These are phyloP conservation scores for Ips typographus DNA, from an alignment of 1,140 invertebrate genomes.

Conservation along the genomic window DNA sequence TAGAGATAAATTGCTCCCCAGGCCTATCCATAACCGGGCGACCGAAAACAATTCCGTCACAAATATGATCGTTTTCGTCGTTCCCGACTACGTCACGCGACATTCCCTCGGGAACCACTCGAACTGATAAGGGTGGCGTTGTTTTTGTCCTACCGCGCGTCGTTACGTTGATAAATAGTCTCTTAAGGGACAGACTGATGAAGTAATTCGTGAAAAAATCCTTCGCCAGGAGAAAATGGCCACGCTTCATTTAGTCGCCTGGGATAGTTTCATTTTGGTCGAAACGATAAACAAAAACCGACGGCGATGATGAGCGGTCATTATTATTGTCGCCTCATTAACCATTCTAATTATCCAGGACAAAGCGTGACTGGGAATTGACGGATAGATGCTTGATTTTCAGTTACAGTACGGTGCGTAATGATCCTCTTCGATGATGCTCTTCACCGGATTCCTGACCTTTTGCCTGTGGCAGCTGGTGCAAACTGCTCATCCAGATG, in stretches of 20 bases:
- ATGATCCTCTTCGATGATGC: neutral
- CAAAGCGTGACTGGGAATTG: neutral
- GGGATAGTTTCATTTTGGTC: too few relatives aligned
- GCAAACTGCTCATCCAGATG: conserved; percentile 2
- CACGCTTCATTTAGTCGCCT: too few relatives aligned
- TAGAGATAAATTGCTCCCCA: too few relatives aligned
- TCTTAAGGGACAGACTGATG: conserved; percentile 5
- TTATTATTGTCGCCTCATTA: conserved; percentile 7
- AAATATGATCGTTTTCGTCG: conserved; percentile 15
- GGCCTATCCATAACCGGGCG: neutral
- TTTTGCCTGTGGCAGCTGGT: neutral
- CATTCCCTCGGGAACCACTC: neutral
- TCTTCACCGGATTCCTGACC: neutral
- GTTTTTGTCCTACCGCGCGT: conserved; percentile 10
- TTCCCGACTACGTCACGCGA: neutral
- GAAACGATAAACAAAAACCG: too few relatives aligned
- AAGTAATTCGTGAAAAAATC: conserved; percentile 11
- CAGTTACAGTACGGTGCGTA: neutral
- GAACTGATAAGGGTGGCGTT: conserved; percentile 14
- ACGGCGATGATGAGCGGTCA: too few relatives aligned
- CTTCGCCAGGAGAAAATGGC: neutral
- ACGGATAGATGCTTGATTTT: neutral
- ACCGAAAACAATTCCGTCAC: conserved; percentile 1
- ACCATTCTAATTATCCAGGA: conserved; percentile 4
- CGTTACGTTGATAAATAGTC: conserved; percentile 21